A percentile compares a stretch with the other conserved stretches of the same genome.
Conservation (phyloP, 2,797 vertebrate species). For the Coregonus suidteri region DNA sequence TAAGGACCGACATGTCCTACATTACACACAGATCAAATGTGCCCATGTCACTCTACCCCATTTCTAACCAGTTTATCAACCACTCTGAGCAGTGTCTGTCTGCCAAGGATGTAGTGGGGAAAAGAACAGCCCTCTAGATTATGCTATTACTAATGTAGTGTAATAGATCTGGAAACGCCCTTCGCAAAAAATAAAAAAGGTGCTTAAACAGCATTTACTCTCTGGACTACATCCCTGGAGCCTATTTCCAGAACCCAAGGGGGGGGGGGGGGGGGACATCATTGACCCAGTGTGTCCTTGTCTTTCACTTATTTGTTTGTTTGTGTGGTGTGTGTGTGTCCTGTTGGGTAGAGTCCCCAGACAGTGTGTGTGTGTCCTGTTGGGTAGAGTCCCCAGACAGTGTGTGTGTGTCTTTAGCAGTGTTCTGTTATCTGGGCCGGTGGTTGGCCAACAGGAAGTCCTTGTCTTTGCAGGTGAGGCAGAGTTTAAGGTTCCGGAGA, state of each 20-base stretch:
- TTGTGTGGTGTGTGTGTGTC: slow-evolving; percentile 23
- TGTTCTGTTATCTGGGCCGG: slow-evolving; percentile 77
- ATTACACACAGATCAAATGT: too few species aligned
- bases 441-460: slow-evolving; percentile 83
- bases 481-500: slow-evolving; percentile 80
- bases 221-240: not conserved
- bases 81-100: not conserved
- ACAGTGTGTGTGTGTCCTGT: not conserved
- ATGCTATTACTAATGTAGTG: not conserved
- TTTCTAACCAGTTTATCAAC: not conserved
- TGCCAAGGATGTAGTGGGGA: not conserved
- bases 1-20: too few species aligned
- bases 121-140: not conserved
- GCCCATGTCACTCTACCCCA: not conserved
- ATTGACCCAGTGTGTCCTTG: slow-evolving; percentile 9
- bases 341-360: slow-evolving; percentile 34
- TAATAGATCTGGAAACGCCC: not conserved
- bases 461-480: slow-evolving; percentile 82
- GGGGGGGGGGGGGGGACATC: not conserved
- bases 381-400: slow-evolving; percentile 30
- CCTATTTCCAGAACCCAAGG: not conserved
- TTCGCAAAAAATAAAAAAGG: not conserved
- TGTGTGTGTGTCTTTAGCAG: not conserved
- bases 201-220: not conserved
- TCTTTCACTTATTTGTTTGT: slow-evolving; percentile 20